Base-by-base conservation (phyloP, 2,113 vertebrate genomes). In the Channa argus region DNA sequence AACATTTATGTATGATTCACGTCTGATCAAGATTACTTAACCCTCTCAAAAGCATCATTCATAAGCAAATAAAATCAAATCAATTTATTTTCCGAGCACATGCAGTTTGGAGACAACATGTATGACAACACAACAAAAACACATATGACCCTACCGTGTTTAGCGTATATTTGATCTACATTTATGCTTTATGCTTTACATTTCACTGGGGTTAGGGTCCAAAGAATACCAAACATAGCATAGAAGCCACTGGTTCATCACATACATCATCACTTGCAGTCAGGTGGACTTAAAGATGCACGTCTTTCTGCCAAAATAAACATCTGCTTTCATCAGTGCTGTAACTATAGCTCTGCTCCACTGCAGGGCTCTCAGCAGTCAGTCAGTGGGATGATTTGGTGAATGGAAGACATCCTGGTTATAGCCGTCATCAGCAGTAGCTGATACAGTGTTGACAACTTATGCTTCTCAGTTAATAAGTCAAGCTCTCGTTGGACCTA, bases 401-500 rank as follows among this genome's bases (percentile, higher is more conserved):
- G 66, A 83, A 86, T 83, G 74, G 68, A 83, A 86, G 83, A 90
- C 86, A 80, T 90, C 85, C 84, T 78, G 71, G 47, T 63, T 76
- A 75, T 71, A 56, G 74, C 58, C 24, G 1, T 24, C 24, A 24
- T 24, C 24, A 24, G 24, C 24, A 8, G 75, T 46, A 14, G 46
- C 69, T 68, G 59, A 72, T 11, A 14, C 39, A 63, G 84, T 72
- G 79, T 39, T 86, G 88, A 92, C 81, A 83, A 56, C 78, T 60
- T 56, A 53, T 71, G 54, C 69, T 78, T 54, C 74, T 43, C 0
- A 45, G 81, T 67, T 67, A 80, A 84, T 86, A 70, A 56, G 61
- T 63, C 53, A 50, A 56, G 62, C 73, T 63, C 43, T 83, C 50
- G 47, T 45, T 13, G 5, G 2, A 39, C 77, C 69, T 37, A 51